These are phyloP conservation scores for Dione juno DNA, from an alignment of 2,888 invertebrate genomes.

Conservation along the genomic window DNA sequence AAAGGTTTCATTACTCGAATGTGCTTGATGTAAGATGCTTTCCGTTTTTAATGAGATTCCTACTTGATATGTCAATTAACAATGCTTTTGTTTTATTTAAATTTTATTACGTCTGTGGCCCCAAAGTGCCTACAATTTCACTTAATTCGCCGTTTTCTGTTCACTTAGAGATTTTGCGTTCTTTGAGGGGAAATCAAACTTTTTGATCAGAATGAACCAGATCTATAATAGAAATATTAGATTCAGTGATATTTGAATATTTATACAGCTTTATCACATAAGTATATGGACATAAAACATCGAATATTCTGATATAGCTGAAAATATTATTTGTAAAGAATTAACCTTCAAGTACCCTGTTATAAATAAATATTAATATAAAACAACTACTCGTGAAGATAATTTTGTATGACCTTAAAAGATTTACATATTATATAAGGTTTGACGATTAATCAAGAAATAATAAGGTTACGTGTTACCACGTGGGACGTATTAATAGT, in stretches of 20 bases:
- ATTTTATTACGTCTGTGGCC: neutral
- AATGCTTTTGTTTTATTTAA: neutral
- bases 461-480: neutral
- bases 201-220: too few species aligned
- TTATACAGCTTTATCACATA: too few species aligned
- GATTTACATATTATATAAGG: neutral
- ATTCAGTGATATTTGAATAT: too few species aligned
- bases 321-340: too few species aligned
- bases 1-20: conserved; percentile 23
- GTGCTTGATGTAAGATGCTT: conserved; percentile 13
- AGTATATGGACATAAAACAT: too few species aligned
- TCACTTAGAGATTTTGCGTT: too few species aligned
- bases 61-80: neutral
- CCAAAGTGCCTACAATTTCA: neutral
- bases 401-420: neutral
- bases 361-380: neutral
- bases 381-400: too few species aligned
- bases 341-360: neutral
- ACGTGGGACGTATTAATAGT: neutral
- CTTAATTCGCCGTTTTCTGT: neutral
- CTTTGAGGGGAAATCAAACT: too few species aligned
- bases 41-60: neutral
- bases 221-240: too few species aligned
- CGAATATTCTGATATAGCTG: too few species aligned
- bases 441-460: conserved; percentile 1